A percentile compares a stretch with the other conserved stretches of the same genome.
Conservation (phyloP, 2,797 vertebrate species). For the Crenuchus spilurus region DNA sequence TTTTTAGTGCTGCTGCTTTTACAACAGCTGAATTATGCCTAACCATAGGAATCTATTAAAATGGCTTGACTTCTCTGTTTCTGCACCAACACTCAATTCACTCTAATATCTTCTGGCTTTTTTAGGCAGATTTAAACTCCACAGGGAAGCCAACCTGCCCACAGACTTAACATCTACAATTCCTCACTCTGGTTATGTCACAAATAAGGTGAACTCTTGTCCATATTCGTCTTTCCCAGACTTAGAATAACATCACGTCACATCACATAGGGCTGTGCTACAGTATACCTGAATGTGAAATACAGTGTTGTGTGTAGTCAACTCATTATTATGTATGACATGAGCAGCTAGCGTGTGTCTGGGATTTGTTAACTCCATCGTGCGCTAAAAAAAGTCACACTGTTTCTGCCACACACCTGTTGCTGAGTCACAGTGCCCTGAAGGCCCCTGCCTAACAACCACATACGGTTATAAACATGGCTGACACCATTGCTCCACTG, state of each 20-base stretch:
- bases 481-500: slow-evolving; percentile 3
- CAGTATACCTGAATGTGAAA: not conserved
- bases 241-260: too few relatives aligned
- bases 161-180: not conserved
- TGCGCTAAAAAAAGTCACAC: slow-evolving; percentile 33
- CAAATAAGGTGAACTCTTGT: not conserved
- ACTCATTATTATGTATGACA: not conserved
- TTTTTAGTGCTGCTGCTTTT: not conserved
- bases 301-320: not conserved
- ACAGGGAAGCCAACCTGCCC: not conserved
- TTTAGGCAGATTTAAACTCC: slow-evolving; percentile 1
- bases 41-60: not conserved
- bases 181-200: not conserved
- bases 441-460: slow-evolving; percentile 30
- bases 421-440: slow-evolving; percentile 45
- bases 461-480: slow-evolving; percentile 24
- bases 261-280: too few relatives aligned
- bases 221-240: too few relatives aligned
- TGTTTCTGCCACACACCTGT: slow-evolving; percentile 49
- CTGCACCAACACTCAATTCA: not conserved
- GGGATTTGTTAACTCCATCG: not conserved
- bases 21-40: not conserved
- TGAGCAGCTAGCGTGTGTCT: not conserved
- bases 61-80: not conserved
- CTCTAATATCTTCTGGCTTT: not conserved